Conservation (phyloP, 2,797 vertebrate genomes). For the Taeniopygia guttata region DNA sequence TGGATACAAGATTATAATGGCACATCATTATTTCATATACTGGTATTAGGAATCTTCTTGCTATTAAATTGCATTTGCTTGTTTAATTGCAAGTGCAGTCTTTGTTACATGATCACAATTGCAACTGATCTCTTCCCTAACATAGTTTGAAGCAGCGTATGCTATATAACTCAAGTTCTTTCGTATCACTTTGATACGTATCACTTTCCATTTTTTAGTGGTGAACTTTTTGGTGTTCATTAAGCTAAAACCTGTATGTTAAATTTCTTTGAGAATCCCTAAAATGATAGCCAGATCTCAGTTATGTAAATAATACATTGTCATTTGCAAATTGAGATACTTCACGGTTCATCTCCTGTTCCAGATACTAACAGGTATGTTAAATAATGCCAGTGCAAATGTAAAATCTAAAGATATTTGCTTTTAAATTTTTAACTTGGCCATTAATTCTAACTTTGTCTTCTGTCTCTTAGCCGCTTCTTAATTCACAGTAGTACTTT, state of each 20-base stretch:
- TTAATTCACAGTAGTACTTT: neutral
- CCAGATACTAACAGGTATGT: conserved; percentile 10
- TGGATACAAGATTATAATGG: neutral
- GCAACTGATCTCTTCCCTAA: neutral
- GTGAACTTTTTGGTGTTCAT: neutral
- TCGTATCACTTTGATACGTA: neutral
- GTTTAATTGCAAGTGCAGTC: conserved; percentile 12
- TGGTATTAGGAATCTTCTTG: neutral
- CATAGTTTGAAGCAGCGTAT: neutral
- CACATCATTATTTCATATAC: conserved; percentile 12
- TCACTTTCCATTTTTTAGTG: neutral
- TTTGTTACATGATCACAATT: neutral
- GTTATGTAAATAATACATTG: conserved; percentile 20
- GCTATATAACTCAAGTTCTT: neutral
- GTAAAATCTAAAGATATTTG: conserved; percentile 11
- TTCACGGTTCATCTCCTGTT: neutral
- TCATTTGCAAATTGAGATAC: neutral
- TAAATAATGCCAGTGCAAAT: conserved; percentile 32
- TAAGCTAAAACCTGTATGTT: neutral
- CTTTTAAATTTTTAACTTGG: conserved; percentile 45
- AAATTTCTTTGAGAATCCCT: neutral
- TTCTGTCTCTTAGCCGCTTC: neutral
- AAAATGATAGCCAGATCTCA: neutral
- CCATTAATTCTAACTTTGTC: conserved; percentile 23
- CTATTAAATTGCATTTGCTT: conserved; percentile 18